Evolutionary conservation across 2,797 vertebrate species (phyloP).

Genomic region (Sphaeramia orbicularis): DNA sequence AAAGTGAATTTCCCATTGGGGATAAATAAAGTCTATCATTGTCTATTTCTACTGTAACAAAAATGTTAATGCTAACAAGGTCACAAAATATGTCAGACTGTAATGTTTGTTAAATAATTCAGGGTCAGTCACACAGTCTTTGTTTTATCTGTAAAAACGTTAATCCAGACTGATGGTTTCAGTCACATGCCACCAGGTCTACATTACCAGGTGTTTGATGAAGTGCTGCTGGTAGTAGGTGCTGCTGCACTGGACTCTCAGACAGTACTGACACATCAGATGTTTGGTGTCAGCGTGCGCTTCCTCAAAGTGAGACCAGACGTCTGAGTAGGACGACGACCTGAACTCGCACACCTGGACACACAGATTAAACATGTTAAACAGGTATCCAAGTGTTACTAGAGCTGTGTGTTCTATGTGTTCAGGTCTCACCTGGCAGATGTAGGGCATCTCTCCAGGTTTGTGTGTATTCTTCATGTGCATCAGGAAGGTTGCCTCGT

Average conservation of each 20-base stretch:
- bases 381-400: no score
- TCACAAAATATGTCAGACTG: no score
- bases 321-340: constrained; percentile 91
- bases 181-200: background rate
- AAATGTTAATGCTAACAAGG: no score
- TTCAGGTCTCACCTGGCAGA: constrained; percentile 86
- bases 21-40: no score
- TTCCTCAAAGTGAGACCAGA: constrained; percentile 90
- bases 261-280: constrained; percentile 92
- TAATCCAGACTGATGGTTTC: background rate
- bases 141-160: background rate
- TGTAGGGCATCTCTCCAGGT: constrained; percentile 97
- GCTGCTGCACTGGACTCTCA: constrained; percentile 89
- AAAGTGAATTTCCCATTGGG: no score
- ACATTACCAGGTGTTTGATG: constrained; percentile 90
- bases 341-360: constrained; percentile 92
- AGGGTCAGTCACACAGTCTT: no score
- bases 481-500: constrained; percentile 89
- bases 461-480: constrained; percentile 97
- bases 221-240: constrained; percentile 92
- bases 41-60: no score
- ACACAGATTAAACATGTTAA: background rate
- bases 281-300: constrained; percentile 87
- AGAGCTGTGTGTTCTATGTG: no score
- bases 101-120: no score